These are phyloP conservation scores for Pasiphila rectangulata DNA, from an alignment of 2,888 invertebrate species.

Conservation along the genomic window DNA sequence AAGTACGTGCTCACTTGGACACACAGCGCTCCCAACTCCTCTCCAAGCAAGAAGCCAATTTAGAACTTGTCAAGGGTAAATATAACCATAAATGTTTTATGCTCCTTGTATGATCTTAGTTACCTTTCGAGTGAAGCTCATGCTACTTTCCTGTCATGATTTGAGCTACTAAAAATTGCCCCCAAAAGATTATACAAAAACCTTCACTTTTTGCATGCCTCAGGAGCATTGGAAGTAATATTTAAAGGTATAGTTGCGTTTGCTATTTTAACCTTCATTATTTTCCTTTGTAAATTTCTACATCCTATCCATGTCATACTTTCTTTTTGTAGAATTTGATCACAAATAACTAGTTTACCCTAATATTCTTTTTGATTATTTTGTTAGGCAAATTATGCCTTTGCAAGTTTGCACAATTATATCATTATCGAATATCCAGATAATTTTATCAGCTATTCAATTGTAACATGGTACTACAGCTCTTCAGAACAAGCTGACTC, in stretches of 20 bases:
- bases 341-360: neutral
- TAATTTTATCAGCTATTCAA: neutral
- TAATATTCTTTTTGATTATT: neutral
- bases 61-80: conserved; percentile 94
- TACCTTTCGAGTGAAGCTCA: conserved; percentile 34
- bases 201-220: conserved; percentile 79
- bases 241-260: conserved; percentile 83
- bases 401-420: neutral
- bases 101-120: conserved; percentile 22
- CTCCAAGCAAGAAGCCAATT: conserved; percentile 94
- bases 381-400: neutral
- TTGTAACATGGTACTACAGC: conserved; percentile 82
- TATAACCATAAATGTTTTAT: no score
- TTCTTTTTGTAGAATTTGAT: conserved; percentile 7
- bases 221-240: conserved; percentile 85
- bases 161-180: conserved; percentile 49
- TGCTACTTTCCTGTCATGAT: conserved; percentile 52
- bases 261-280: conserved; percentile 52
- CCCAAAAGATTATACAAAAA: conserved; percentile 50
- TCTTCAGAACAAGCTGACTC: conserved; percentile 93
- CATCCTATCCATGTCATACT: conserved; percentile 3
- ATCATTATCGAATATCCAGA: conserved; percentile 2
- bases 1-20: conserved; percentile 93
- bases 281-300: conserved; percentile 25
- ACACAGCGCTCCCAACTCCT: conserved; percentile 91